Conservation (phyloP, 2,797 vertebrate species). For the Decapterus maruadsi region DNA sequence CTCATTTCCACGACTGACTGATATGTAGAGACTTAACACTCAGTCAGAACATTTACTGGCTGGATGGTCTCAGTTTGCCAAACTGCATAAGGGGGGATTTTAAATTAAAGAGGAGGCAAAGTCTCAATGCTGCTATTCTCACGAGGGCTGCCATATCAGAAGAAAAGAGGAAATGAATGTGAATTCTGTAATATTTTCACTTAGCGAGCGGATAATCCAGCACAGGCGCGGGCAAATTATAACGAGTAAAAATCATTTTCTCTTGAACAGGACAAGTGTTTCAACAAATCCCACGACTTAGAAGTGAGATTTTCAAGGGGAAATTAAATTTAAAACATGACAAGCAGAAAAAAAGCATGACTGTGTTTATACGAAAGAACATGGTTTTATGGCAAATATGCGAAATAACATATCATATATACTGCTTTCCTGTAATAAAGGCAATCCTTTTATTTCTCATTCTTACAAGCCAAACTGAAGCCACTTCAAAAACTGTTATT, state of each 20-base stretch:
- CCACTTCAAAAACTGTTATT: slow-evolving; percentile 58
- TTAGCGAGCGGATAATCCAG: slow-evolving; percentile 53
- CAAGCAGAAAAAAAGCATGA: slow-evolving; percentile 3
- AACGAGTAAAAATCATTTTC: background rate
- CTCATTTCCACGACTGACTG: slow-evolving; percentile 75
- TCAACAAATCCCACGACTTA: background rate
- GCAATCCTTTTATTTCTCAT: slow-evolving; percentile 15
- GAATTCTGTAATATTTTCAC: slow-evolving; percentile 54
- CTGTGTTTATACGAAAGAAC: background rate
- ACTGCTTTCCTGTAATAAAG: slow-evolving; percentile 7
- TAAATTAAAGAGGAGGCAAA: slow-evolving; percentile 74
- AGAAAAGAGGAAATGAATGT: slow-evolving; percentile 45
- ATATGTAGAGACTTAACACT: slow-evolving; percentile 77
- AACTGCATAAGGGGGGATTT: slow-evolving; percentile 74
- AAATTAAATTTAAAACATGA: background rate
- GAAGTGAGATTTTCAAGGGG: background rate
- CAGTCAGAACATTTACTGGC: slow-evolving; percentile 79
- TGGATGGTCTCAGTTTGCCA: slow-evolving; percentile 77
- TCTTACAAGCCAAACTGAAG: slow-evolving; percentile 26
- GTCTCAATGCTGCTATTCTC: slow-evolving; percentile 55
- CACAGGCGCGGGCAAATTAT: slow-evolving; percentile 9
- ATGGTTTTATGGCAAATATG: background rate
- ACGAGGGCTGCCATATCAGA: slow-evolving; percentile 37
- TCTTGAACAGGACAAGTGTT: background rate
- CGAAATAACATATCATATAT: background rate